Evolutionary conservation across 2,888 invertebrate species (phyloP).

Genomic region (Osedax fenrisi): DNA sequence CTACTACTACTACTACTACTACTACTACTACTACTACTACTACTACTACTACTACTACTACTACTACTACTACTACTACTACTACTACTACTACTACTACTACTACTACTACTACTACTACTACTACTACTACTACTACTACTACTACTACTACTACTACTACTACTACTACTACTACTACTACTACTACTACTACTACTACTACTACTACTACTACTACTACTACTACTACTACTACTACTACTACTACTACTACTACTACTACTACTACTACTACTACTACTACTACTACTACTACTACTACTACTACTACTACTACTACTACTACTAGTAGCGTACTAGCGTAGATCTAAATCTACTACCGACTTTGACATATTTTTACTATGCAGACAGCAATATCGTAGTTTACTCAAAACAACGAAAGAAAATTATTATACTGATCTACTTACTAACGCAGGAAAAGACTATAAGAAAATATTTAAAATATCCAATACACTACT

Average conservation of each 20-base stretch:
- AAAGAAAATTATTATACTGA: no score
- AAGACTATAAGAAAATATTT: no score
- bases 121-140: conserved; percentile 17
- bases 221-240: conserved; percentile 10
- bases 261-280: conserved; percentile 18
- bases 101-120: conserved; percentile 22
- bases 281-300: conserved; percentile 16
- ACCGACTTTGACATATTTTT: no score
- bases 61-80: conserved; percentile 25
- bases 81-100: conserved; percentile 29
- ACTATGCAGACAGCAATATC: no score
- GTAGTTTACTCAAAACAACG: no score
- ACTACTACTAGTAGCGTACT: conserved; percentile 15
- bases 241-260: conserved; percentile 5
- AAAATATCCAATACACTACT: no score
- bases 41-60: conserved; percentile 3
- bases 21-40: conserved; percentile 11
- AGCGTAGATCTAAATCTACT: no score
- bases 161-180: conserved; percentile 15
- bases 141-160: conserved; percentile 7
- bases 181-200: conserved; percentile 13
- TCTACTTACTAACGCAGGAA: no score
- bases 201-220: conserved; percentile 3
- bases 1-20: conserved; percentile 11
- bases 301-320: not conserved